These are phyloP conservation scores for Boloria selene DNA, from an alignment of 2,888 invertebrate genomes.

Conservation along the genomic window DNA sequence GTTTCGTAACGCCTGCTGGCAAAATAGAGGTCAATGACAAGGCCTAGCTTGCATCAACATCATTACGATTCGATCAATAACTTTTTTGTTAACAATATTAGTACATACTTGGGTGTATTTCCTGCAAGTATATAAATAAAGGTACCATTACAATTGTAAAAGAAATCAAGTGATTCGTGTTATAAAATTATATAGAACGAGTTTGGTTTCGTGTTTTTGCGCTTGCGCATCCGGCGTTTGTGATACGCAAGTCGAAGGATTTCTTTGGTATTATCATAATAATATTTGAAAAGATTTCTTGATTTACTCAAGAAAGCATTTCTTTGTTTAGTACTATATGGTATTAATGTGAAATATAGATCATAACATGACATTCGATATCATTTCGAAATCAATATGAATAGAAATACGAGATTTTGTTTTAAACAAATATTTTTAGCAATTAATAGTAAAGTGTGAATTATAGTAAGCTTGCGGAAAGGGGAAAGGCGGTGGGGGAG, in stretches of 20 bases:
- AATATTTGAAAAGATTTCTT: conserved; percentile 36
- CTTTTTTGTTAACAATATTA: conserved; percentile 41
- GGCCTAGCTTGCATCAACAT: conserved; percentile 66
- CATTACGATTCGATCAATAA: conserved; percentile 52
- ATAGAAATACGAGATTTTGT: conserved; percentile 9
- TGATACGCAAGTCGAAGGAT: conserved; percentile 37
- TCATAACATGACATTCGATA: conserved; percentile 24
- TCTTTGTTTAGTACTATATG: conserved; percentile 1
- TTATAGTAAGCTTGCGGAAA: conserved; percentile 59
- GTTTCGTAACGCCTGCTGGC: conserved; percentile 68
- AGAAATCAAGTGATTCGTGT: conserved; percentile 41
- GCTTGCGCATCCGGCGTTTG: conserved; percentile 44
- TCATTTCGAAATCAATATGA: conserved; percentile 7
- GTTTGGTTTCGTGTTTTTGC: conserved; percentile 53
- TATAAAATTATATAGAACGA: conserved; percentile 46
- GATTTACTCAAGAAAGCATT: conserved; percentile 13
- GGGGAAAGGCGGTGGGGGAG: conserved; percentile 50
- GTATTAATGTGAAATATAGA: conserved; percentile 22
- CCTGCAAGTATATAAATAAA: conserved; percentile 43
- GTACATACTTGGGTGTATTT: conserved; percentile 33
- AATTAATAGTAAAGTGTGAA: conserved; percentile 64
- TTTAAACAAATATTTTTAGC: conserved; percentile 38
- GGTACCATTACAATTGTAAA: conserved; percentile 39
- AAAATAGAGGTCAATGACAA: conserved; percentile 81
- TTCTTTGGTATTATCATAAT: conserved; percentile 39